phyloP scores from a whole-genome alignment of 2,113 vertebrate genomes.

The Urocolius indicus region DNA sequence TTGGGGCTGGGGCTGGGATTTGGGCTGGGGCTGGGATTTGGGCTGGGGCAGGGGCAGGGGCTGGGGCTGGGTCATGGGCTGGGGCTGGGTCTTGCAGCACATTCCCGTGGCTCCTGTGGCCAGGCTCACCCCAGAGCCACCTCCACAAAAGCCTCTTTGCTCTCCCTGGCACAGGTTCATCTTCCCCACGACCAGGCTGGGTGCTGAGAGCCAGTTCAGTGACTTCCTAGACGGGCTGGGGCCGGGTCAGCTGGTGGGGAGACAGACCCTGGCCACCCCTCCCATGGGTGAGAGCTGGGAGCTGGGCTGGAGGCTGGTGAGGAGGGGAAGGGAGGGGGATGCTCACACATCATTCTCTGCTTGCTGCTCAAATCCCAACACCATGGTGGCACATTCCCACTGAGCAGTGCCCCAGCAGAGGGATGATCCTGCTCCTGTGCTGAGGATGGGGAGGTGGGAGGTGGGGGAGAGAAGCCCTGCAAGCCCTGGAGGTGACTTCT shows the following conservation, averaged over 20 bases:
- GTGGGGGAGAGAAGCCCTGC: background rate
- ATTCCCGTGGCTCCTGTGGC: too few species aligned
- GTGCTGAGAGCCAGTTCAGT: constrained; percentile 96
- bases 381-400: background rate
- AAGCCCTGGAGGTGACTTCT: background rate
- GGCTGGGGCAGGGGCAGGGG: too few species aligned
- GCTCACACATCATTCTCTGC: background rate
- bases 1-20: too few species aligned
- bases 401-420: too few species aligned
- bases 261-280: constrained; percentile 94
- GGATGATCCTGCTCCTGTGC: background rate
- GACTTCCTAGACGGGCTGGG: constrained; percentile 97
- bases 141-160: background rate
- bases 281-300: constrained; percentile 89
- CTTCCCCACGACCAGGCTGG: constrained; percentile 92
- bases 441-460: background rate
- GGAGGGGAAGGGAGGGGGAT: background rate
- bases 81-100: too few species aligned
- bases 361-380: background rate
- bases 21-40: too few species aligned
- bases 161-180: constrained; percentile 83
- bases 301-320: too few species aligned
- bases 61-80: too few species aligned
- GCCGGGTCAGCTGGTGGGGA: constrained; percentile 95
- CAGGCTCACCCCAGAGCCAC: too few species aligned